Percentiles rank a stretch among this genome's conserved stretches.
Evolutionary conservation across 2,113 vertebrate species (phyloP).

Genomic region (Apteryx mantelli): DNA sequence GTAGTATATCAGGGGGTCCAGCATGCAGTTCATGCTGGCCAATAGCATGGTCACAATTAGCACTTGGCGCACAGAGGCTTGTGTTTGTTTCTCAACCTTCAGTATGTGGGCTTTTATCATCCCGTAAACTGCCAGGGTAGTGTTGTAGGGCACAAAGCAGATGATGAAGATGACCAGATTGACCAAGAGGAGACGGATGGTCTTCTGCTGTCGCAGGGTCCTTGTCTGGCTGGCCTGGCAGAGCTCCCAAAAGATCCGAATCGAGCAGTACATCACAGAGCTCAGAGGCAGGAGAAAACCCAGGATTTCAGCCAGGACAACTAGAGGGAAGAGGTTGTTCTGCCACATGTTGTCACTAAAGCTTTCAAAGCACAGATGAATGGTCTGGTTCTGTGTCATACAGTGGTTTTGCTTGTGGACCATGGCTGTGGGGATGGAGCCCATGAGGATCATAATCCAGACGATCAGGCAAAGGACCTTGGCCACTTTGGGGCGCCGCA

Average conservation of each 20-base stretch:
- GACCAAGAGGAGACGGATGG: slow-evolving; percentile 76
- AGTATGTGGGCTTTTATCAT: slow-evolving; percentile 72
- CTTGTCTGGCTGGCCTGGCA: slow-evolving; percentile 29
- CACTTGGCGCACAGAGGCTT: slow-evolving; percentile 33
- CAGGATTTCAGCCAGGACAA: slow-evolving; percentile 77
- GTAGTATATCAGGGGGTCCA: slow-evolving; percentile 84
- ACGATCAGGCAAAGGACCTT: slow-evolving; percentile 73
- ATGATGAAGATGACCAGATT: slow-evolving; percentile 83
- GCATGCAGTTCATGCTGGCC: slow-evolving; percentile 79
- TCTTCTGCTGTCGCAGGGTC: slow-evolving; percentile 72
- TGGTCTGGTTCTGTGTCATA: neutral
- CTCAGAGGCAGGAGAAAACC: slow-evolving; percentile 81
- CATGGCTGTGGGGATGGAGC: slow-evolving; percentile 73
- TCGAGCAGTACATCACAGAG: slow-evolving; percentile 72
- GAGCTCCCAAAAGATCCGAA: slow-evolving; percentile 75
- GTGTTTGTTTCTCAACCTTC: neutral
- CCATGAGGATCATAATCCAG: slow-evolving; percentile 78
- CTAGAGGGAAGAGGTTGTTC: slow-evolving; percentile 70
- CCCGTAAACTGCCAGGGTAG: slow-evolving; percentile 76
- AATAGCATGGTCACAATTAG: slow-evolving; percentile 75
- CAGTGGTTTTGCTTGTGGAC: slow-evolving; percentile 75
- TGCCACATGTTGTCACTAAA: slow-evolving; percentile 77
- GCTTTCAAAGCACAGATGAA: slow-evolving; percentile 78
- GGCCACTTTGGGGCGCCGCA: slow-evolving; percentile 77
- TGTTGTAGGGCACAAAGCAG: slow-evolving; percentile 84